phyloP scores from a whole-genome alignment of 2,797 vertebrate species.

The Mormyrus hasselquistii region DNA sequence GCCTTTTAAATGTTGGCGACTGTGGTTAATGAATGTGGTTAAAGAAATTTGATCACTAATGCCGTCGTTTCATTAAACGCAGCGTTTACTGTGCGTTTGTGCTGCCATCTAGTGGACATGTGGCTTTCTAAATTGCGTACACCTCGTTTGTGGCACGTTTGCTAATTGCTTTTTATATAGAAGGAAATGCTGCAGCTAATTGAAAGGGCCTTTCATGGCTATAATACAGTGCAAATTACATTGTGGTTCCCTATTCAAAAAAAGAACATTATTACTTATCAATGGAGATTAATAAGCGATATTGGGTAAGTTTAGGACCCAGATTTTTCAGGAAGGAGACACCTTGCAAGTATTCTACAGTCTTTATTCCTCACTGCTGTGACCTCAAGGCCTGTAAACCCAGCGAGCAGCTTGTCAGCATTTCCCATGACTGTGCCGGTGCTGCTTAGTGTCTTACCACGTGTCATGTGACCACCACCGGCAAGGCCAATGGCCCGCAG shows the following conservation, averaged over 20 bases:
- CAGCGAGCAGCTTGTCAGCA: not conserved
- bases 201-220: not conserved
- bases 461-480: not conserved
- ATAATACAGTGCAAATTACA: not conserved
- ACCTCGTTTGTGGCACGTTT: not conserved
- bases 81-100: not conserved
- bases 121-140: not conserved
- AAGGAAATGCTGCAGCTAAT: not conserved
- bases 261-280: not conserved
- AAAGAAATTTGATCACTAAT: not conserved
- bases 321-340: not conserved
- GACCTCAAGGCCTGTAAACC: not conserved
- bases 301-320: not conserved
- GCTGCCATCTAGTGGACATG: slow-evolving; percentile 14
- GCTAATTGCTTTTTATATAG: not conserved
- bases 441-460: not conserved
- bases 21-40: not conserved
- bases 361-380: not conserved
- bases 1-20: not conserved
- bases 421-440: not conserved
- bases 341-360: not conserved
- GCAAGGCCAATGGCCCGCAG: not conserved
- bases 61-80: not conserved
- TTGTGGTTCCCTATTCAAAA: not conserved
- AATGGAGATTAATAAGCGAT: not conserved